Percentiles rank a stretch among this genome's conserved stretches.
These are phyloP conservation scores for Aethina tumida DNA, from an alignment of 1,140 invertebrate species.

Conservation along the genomic window DNA sequence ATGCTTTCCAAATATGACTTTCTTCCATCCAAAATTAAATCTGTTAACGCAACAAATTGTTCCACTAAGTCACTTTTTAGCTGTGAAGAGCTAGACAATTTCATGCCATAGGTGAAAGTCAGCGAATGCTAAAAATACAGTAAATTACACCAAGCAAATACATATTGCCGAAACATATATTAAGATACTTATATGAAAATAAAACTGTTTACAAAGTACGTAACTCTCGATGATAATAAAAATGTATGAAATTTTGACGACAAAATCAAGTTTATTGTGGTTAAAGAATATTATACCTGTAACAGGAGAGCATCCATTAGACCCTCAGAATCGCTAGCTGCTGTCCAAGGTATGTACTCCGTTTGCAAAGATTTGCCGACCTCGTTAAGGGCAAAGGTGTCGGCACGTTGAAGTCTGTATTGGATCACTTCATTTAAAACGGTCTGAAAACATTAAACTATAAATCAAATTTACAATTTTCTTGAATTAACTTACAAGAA, in stretches of 20 bases:
- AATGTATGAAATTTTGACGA: no score
- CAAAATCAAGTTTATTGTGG: no score
- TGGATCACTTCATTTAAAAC: constrained; percentile 48
- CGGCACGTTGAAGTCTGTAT: constrained; percentile 46
- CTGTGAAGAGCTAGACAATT: constrained; percentile 41
- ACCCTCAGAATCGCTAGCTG: constrained; percentile 41
- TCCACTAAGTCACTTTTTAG: constrained; percentile 50
- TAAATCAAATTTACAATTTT: not conserved
- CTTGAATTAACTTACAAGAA: constrained; percentile 38
- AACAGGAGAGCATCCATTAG: constrained; percentile 42
- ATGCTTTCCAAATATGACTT: constrained; percentile 63
- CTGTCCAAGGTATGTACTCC: constrained; percentile 60
- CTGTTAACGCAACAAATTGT: constrained; percentile 62
- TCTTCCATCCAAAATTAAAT: constrained; percentile 65
- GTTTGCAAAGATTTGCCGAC: constrained; percentile 28
- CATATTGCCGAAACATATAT: no score
- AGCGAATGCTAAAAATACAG: constrained; percentile 41
- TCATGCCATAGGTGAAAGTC: constrained; percentile 47
- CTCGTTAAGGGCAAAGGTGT: constrained; percentile 39
- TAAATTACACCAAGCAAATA: no score
- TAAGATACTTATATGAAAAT: no score
- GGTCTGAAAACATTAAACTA: constrained; percentile 31
- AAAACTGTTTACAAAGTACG: no score
- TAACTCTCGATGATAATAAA: no score
- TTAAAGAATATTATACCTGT: constrained; percentile 40